Conservation (phyloP, 2,888 invertebrate genomes). For the Tuberolachnus salignus region DNA sequence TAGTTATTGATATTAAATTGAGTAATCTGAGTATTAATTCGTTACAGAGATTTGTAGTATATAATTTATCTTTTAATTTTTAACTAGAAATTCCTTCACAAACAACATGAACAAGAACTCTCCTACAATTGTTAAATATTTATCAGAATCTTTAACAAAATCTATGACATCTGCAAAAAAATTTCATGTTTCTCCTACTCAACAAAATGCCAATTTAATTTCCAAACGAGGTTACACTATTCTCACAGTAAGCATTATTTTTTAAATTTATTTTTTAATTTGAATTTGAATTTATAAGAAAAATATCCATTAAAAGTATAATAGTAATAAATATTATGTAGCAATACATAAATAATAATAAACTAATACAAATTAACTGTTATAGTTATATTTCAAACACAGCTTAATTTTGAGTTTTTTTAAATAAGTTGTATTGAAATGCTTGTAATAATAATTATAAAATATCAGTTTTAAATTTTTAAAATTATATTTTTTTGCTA, state of each 20-base stretch:
- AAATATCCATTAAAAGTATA: too few species aligned
- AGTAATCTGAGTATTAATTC: background rate
- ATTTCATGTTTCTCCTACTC: background rate
- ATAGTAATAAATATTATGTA: too few species aligned
- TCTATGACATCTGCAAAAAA: slow-evolving; percentile 7
- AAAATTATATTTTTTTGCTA: too few species aligned
- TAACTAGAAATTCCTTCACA: slow-evolving; percentile 34
- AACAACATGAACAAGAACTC: slow-evolving; percentile 6
- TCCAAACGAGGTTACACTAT: slow-evolving; percentile 48
- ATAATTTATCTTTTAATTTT: background rate
- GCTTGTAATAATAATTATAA: too few species aligned
- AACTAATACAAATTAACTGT: too few species aligned
- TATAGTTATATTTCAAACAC: too few species aligned
- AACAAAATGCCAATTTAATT: slow-evolving; percentile 47
- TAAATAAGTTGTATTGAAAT: too few species aligned
- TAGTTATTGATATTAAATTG: background rate
- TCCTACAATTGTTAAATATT: slow-evolving; percentile 34
- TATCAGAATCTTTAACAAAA: slow-evolving; percentile 43
- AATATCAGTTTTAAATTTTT: too few species aligned
- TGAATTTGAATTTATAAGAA: too few species aligned
- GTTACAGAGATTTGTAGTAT: background rate
- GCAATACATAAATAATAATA: too few species aligned
- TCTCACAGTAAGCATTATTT: slow-evolving; percentile 35
- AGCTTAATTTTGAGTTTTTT: too few species aligned
- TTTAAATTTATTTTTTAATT: too few species aligned